Percentiles rank a stretch among this genome's conserved stretches.
phyloP scores from a whole-genome alignment of 2,113 vertebrate genomes.

The Rostratula benghalensis region DNA sequence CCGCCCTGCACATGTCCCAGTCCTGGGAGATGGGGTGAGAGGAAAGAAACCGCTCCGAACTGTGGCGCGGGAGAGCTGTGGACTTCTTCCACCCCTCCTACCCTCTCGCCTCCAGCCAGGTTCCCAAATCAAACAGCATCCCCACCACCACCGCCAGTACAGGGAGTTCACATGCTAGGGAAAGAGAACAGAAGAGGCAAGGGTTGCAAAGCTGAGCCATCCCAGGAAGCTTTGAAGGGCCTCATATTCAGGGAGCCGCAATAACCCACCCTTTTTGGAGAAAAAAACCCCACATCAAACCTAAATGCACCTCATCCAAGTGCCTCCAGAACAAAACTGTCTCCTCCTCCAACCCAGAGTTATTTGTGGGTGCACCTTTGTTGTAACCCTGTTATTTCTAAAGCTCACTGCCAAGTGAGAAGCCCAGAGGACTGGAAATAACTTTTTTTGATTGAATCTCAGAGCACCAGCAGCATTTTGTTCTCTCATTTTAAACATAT shows the following conservation, averaged over 20 bases:
- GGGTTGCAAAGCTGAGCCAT: not conserved
- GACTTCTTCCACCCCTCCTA: not conserved
- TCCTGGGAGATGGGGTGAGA: not conserved
- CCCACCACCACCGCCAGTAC: not conserved
- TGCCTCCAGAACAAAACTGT: not conserved
- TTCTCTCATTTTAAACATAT: conserved; percentile 2
- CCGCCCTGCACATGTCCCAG: not conserved
- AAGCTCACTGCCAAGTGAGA: not conserved
- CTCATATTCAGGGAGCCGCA: rapidly evolving
- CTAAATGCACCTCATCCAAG: not conserved
- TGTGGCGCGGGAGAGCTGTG: not conserved
- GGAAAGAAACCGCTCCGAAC: not conserved
- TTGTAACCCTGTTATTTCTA: not conserved
- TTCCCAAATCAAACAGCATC: not conserved
- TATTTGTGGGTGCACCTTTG: not conserved
- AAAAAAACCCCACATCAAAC: not conserved
- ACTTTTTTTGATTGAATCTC: not conserved
- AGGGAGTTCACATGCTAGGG: rapidly evolving
- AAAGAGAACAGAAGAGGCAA: not conserved
- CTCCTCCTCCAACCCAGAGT: not conserved
- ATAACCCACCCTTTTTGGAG: not conserved
- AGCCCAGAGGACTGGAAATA: not conserved
- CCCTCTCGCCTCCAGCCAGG: not conserved
- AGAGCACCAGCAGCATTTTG: conserved; percentile 7
- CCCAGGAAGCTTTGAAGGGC: not conserved